Evolutionary conservation across 1,140 invertebrate genomes (phyloP), one percentile per base, ranked within the genome.

Genomic region (Caenorhabditis brenneri): DNA sequence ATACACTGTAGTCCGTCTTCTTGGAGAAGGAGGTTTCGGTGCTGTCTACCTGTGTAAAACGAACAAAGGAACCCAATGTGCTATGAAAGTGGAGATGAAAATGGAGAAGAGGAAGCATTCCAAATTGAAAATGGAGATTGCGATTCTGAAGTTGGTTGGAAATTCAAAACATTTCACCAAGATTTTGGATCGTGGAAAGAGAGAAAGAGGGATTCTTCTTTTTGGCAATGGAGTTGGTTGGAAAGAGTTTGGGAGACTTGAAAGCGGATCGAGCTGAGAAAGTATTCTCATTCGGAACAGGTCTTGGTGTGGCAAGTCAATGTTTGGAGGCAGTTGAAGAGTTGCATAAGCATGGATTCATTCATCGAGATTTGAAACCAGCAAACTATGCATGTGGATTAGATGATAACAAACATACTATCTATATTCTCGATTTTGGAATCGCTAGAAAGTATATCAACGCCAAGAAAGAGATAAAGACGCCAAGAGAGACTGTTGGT

Each of bases 251-350:
- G 33, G 87, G 39, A 0, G 87, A 88, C 53, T 58, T 88, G 39
- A 86, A 87, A 39, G 7, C 19, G 1, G 84, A 82, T 15, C 46
- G 78, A 58, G n/a, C 81, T n/a, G 78, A 65, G 3, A 81, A 82
- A 24, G 82, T 84, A 12, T 88, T 88, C 79, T 78, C 82, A 10
- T 29, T 88, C 22, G 58, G 48, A 1, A 88, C 87, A 6, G 81
- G 84, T 15, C 74, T 88, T 4, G 87, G 84, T 12, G 83, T 82
- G 0, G 49, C 36, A 2, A 81, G 55, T 31, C 87, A 88, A 46
- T 86, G 85, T 39, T 74, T 88, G 33, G 87, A 88, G 79, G 87
- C 87, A 19, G 78, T 88, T 31, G 87, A 88, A 46, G 87, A 88
- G 78, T 29, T 88, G 7, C 87, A 88, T 48, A 88, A 87, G 27